Conservation (phyloP, 2,113 vertebrate species). For the Chitala chitala region DNA sequence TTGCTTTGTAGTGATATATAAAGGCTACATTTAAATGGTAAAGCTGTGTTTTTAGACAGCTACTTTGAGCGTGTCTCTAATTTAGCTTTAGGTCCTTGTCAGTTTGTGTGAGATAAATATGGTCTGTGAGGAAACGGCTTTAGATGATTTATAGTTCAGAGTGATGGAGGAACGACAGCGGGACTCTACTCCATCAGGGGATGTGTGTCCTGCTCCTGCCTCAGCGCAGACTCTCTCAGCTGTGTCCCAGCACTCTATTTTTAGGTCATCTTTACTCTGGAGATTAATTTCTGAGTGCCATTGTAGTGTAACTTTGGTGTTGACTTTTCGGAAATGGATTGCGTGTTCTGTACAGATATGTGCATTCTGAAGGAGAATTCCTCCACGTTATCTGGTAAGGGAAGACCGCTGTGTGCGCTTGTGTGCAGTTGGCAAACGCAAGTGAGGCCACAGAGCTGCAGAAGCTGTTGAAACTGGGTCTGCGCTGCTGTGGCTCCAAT, state of each 20-base stretch:
- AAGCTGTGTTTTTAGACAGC: too few species aligned
- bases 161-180: conserved; percentile 30
- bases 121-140: too few species aligned
- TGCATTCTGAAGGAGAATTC: background rate
- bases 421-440: conserved; percentile 1
- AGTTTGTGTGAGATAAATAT: too few species aligned
- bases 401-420: background rate
- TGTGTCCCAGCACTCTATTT: conserved; percentile 51
- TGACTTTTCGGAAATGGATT: conserved; percentile 32
- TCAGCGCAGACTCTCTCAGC: conserved; percentile 52
- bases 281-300: conserved; percentile 37
- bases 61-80: too few species aligned
- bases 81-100: too few species aligned
- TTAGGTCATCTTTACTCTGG: conserved; percentile 32
- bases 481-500: background rate
- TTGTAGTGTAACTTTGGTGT: conserved; percentile 38
- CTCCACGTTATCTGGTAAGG: conserved; percentile 16
- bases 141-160: conserved; percentile 27
- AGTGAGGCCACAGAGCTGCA: background rate
- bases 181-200: conserved; percentile 28
- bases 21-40: too few species aligned
- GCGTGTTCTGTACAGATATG: conserved; percentile 32
- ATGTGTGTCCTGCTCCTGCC: conserved; percentile 9
- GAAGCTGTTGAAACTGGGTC: conserved; percentile 18
- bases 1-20: too few species aligned